These are phyloP conservation scores for Sycobia sp. DNA, from an alignment of 1,140 invertebrate genomes.

Conservation along the genomic window DNA sequence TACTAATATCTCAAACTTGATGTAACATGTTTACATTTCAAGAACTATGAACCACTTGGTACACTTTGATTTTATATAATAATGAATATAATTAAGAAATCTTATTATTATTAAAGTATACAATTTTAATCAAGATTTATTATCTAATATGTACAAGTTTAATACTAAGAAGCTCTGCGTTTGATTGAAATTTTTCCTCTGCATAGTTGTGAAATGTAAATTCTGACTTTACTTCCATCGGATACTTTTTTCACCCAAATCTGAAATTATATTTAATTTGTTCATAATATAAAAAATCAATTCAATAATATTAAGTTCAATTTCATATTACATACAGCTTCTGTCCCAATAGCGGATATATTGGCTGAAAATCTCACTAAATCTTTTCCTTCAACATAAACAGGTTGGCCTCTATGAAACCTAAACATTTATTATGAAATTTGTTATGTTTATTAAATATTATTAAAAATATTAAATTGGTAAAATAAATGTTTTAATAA, in stretches of 20 bases:
- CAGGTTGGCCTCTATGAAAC: slow-evolving; percentile 90
- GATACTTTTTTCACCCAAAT: slow-evolving; percentile 88
- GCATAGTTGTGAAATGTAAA: slow-evolving; percentile 82
- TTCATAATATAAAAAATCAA: slow-evolving; percentile 5
- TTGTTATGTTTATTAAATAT: too few species aligned
- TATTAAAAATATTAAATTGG: background rate
- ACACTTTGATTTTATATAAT: too few species aligned
- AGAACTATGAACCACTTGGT: too few species aligned
- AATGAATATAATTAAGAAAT: too few species aligned
- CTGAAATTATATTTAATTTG: slow-evolving; percentile 63
- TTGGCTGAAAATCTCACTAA: slow-evolving; percentile 80
- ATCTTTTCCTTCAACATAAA: slow-evolving; percentile 89
- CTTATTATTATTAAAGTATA: too few species aligned
- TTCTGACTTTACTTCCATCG: slow-evolving; percentile 80
- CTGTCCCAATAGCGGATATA: slow-evolving; percentile 86
- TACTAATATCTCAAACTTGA: too few species aligned
- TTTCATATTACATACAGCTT: slow-evolving; percentile 75
- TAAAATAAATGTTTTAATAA: too few species aligned
- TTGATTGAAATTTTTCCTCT: slow-evolving; percentile 89
- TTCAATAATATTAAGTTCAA: too few species aligned
- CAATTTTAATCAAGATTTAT: too few species aligned
- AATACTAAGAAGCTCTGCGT: slow-evolving; percentile 72
- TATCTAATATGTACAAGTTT: too few species aligned
- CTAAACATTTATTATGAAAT: slow-evolving; percentile 48
- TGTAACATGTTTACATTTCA: too few species aligned